Conservation (phyloP, 2,888 invertebrate genomes). For the Penaeus monodon region DNA sequence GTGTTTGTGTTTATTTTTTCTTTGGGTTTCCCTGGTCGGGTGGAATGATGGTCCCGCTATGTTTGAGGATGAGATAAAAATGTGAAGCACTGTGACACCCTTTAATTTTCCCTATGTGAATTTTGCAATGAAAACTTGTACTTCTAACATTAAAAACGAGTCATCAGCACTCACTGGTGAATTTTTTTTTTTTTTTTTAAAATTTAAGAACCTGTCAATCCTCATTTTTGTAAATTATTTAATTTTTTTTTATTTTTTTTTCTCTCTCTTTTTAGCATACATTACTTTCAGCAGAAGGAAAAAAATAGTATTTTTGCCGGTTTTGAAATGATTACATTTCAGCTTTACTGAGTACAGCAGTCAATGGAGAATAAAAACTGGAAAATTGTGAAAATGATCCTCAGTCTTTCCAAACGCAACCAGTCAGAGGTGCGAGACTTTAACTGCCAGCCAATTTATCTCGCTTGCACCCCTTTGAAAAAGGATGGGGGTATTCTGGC, state of each 20-base stretch:
- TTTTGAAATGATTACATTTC: neutral
- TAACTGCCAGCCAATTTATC: constrained; percentile 26
- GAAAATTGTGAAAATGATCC: constrained; percentile 23
- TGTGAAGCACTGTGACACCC: constrained; percentile 36
- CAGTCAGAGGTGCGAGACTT: neutral
- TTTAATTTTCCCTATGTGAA: constrained; percentile 29
- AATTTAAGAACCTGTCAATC: too few relatives aligned
- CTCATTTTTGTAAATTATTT: too few relatives aligned
- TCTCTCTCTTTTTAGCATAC: too few relatives aligned
- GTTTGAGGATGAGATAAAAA: neutral
- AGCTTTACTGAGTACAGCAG: constrained; percentile 38
- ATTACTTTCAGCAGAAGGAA: neutral
- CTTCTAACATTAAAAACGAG: constrained; percentile 17
- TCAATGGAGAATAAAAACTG: constrained; percentile 36
- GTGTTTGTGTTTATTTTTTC: too few relatives aligned
- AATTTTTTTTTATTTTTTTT: too few relatives aligned
- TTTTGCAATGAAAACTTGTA: constrained; percentile 33
- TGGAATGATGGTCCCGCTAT: too few relatives aligned
- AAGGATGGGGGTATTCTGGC: constrained; percentile 42
- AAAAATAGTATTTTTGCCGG: neutral
- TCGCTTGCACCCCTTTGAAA: constrained; percentile 40
- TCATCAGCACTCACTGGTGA: constrained; percentile 32
- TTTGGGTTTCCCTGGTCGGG: too few relatives aligned
- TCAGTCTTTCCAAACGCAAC: constrained; percentile 5
- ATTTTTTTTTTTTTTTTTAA: neutral